Evolutionary conservation across 2,797 vertebrate species (phyloP), one percentile per base, ranked within the genome.

Genomic region (Eulemur albifrons): DNA sequence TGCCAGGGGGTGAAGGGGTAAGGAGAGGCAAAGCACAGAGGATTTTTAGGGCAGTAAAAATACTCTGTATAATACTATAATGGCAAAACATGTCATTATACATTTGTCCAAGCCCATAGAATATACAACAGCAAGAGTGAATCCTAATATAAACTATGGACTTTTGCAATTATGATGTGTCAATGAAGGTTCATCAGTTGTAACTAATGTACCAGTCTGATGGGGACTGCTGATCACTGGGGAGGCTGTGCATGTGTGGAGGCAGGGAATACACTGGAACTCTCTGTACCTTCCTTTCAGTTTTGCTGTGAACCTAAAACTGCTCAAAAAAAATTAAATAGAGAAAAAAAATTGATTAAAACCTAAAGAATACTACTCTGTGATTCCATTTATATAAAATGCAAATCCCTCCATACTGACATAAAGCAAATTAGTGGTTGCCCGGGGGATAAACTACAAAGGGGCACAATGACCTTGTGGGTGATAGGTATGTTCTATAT

Each of bases 361-460:
- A 79, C 32, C 50, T 38, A 67, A 72, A 70, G 82, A 70, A 70
- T 30, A 69, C 12, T 77, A 57, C 32, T 86, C 52, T 87, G 35
- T 83, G 61, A 85, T 82, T 90, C 69, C 45, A 82, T 25, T 83
- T 94, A 67, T 48, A 43, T 80, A 84, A 92, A 92, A 90, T 35
- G 35, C 38, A 93, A 93, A 90, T 30, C 13, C 45, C 65, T 50
- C 15, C 30, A 54, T 23, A 48, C 14, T 21, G 32, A 86, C 65
- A 70, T 76, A 77, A 83, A 93, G 69, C 61, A 90, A 75, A 75
- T 40, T n/a, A 10, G 18, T 45, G 45, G 63, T 67, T 79, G 69
- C 30, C 23, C 43, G 18, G 38, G 35, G 65, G 10, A 90, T 25
- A 27, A 90, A 87, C 38, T 63, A 90, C 32, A 77, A 77, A 90